Percentiles rank a stretch among this genome's conserved stretches.
Conservation (phyloP, 1,140 invertebrate species). For the Drosophila sproati region DNA sequence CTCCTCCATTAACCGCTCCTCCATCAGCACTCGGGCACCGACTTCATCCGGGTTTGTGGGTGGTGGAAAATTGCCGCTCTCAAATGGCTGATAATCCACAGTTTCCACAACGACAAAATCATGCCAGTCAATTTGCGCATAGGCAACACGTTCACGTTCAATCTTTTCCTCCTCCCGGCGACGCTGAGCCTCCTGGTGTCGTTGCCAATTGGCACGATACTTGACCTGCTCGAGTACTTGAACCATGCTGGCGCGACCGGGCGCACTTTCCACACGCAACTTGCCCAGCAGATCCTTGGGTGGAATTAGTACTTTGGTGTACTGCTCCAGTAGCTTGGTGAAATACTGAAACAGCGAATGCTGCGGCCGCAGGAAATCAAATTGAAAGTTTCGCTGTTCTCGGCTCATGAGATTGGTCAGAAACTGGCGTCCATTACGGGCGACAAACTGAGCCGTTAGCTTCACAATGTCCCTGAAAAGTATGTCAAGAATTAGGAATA, state of each 20-base stretch:
- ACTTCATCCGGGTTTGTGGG: slow-evolving; percentile 99
- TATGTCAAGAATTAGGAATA: neutral
- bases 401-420: slow-evolving; percentile 99
- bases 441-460: slow-evolving; percentile 99
- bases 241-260: slow-evolving; percentile 86
- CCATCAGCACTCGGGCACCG: slow-evolving; percentile 95
- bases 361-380: slow-evolving; percentile 99
- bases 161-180: slow-evolving; percentile 97
- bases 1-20: slow-evolving; percentile 86
- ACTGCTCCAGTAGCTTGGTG: slow-evolving; percentile 98
- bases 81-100: slow-evolving; percentile 98
- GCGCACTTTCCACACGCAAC: slow-evolving; percentile 91
- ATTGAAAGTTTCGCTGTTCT: slow-evolving; percentile 99
- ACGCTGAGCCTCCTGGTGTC: slow-evolving; percentile 96
- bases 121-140: slow-evolving; percentile 99
- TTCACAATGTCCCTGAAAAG: slow-evolving; percentile 96
- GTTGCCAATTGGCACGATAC: slow-evolving; percentile 98
- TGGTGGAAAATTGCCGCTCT: slow-evolving; percentile 97
- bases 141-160: slow-evolving; percentile 97
- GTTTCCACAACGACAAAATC: slow-evolving; percentile 99
- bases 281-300: slow-evolving; percentile 95
- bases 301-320: slow-evolving; percentile 97
- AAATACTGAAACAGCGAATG: slow-evolving; percentile 99
- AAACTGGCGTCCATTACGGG: slow-evolving; percentile 98
- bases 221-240: slow-evolving; percentile 95